Evolutionary conservation across 2,888 invertebrate genomes (phyloP), one percentile per base, ranked within the genome.

Genomic region (Dione vanillae): DNA sequence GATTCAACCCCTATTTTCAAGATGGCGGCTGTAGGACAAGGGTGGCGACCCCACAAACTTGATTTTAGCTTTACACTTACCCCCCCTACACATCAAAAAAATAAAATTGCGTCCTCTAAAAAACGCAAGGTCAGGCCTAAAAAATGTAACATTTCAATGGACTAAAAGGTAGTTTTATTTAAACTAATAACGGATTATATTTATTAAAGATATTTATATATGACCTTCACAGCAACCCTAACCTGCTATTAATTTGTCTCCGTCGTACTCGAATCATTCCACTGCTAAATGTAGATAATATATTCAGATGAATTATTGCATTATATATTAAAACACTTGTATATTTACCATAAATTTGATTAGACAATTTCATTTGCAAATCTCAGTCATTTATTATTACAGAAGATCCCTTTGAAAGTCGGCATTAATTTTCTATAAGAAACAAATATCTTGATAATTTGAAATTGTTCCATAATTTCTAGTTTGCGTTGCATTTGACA

Each of bases 251-350:
- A 61, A 61, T 61, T 45, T 35, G 61, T 61, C 61, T 61, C 45
- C 45, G 61, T 61, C 61, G 61, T 61, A 61, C 61, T 61, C 61
- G 35, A 61, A 61, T 61, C 61, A 45, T 45, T 61, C 45, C 45
- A 45, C 61, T 61, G 20, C 27, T 61, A 61, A 61, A 61, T 45
- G 35, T 61, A 45, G 61, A 61, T 61, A 61, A 61, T 61, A 61
- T 61, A 61, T 61, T 61, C 45, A 61, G 45, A 61, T 61, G 43
- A 61, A 61, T 45, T 61, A 61, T 45, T 61, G 45, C 61, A 45
- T 61, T 61, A 61, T 61, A 61, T 16, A 61, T 45, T 45, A 35
- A 45, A 16, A 61, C 6, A 27, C 43, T 61, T 45, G 59, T 61
- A 61, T 61, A 61, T 61, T 61, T 61, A 45, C 45, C 11, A 16